These are phyloP conservation scores for Stegostoma tigrinum DNA, from an alignment of 2,113 vertebrate genomes.

Conservation along the genomic window DNA sequence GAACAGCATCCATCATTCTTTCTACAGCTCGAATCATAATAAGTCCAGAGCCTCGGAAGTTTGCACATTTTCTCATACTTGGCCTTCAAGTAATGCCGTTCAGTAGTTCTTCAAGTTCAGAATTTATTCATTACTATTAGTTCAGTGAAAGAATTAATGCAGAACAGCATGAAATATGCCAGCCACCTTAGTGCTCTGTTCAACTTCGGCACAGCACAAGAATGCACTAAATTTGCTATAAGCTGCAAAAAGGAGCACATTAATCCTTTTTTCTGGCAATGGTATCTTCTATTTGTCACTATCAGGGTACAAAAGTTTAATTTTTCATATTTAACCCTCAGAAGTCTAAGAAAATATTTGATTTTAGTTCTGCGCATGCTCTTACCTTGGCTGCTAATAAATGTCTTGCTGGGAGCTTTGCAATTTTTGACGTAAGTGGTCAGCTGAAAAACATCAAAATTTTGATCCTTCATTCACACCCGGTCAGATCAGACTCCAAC, in stretches of 20 bases:
- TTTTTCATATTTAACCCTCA: conserved; percentile 18
- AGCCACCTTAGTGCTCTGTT: neutral
- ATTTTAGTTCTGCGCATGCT: conserved; percentile 27
- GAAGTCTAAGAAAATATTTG: neutral
- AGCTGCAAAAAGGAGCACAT: neutral
- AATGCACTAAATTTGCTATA: conserved; percentile 25
- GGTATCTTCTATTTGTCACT: neutral
- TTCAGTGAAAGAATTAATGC: neutral
- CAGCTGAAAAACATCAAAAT: conserved; percentile 33
- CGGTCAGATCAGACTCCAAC: conserved; percentile 31
- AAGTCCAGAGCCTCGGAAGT: neutral
- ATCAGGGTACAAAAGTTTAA: neutral
- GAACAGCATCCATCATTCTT: neutral
- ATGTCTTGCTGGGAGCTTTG: conserved; percentile 28
- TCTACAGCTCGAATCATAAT: neutral
- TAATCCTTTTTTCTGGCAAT: conserved; percentile 1
- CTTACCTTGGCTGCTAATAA: conserved; percentile 32
- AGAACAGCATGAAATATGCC: conserved; percentile 29
- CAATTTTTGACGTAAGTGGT: conserved; percentile 28
- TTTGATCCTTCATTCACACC: conserved; percentile 22
- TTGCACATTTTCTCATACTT: neutral
- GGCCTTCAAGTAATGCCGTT: neutral
- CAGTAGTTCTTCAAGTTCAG: conserved; percentile 18
- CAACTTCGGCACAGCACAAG: neutral
- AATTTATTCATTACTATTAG: neutral